Percentiles rank a stretch among this genome's conserved stretches.
Evolutionary conservation across 53 echinoderm and acorn worm genomes (phyloP).

Genomic region (Mesocentrotus franciscanus): DNA sequence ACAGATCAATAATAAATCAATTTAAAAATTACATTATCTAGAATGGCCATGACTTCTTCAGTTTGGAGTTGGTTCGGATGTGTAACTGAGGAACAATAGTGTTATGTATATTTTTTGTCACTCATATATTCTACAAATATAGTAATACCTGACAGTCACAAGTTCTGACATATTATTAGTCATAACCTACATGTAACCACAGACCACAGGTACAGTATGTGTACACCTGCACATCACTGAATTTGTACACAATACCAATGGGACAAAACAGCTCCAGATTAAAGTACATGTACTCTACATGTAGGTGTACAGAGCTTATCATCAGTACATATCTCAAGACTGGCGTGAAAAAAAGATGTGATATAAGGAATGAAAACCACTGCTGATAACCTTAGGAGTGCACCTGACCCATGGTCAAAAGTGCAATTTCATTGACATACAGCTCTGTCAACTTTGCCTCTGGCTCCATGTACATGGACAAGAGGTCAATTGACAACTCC

Average conservation of each 20-base stretch:
- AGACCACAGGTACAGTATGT: neutral
- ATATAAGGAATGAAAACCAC: neutral
- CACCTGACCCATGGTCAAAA: constrained; percentile 50
- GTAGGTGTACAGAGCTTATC: neutral
- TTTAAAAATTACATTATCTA: no score
- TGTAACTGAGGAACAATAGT: no score
- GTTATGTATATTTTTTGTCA: no score
- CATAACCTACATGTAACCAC: neutral
- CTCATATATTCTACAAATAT: no score
- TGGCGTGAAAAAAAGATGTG: neutral
- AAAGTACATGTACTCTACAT: no score
- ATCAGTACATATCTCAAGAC: no score
- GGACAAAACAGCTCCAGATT: no score
- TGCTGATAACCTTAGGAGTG: neutral
- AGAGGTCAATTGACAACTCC: constrained; percentile 1
- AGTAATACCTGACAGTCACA: no score
- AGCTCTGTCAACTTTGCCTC: constrained; percentile 52
- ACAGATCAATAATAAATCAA: no score
- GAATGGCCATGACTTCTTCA: no score
- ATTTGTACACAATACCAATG: neutral
- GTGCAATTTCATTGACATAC: constrained; percentile 39
- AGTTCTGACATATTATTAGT: neutral
- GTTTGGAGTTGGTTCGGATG: no score
- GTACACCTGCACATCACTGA: neutral
- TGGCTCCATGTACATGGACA: constrained; percentile 17